phyloP scores from a whole-genome alignment of 2,113 vertebrate genomes.

The Astur gentilis region DNA sequence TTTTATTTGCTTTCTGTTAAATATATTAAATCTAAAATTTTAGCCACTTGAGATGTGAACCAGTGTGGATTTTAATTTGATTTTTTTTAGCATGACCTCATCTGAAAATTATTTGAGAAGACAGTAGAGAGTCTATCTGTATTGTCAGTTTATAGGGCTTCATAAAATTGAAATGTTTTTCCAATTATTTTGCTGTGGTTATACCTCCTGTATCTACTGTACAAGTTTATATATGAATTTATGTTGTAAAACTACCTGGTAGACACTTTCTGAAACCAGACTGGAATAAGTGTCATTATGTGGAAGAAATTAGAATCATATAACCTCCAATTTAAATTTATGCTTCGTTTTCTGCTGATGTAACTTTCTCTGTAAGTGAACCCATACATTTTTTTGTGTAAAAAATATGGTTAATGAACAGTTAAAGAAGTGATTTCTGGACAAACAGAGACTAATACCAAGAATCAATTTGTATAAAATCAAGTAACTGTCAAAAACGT shows the following conservation, averaged over 20 bases:
- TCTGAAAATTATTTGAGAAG: neutral
- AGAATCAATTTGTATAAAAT: neutral
- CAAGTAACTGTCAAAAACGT: neutral
- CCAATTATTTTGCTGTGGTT: neutral
- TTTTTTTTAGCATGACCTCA: neutral
- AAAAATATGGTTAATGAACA: neutral
- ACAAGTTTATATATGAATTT: neutral
- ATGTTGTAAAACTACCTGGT: neutral
- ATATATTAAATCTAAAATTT: neutral
- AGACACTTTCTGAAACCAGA: neutral
- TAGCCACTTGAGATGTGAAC: neutral
- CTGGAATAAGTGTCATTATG: neutral
- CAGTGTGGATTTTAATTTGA: neutral
- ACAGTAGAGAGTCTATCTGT: neutral
- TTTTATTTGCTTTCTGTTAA: neutral
- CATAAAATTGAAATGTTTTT: neutral
- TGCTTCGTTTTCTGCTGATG: neutral
- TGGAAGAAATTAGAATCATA: neutral
- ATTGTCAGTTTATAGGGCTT: neutral
- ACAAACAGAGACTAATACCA: neutral
- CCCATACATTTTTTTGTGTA: neutral
- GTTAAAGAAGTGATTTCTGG: neutral
- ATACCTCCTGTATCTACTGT: neutral
- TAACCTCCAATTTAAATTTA: neutral
- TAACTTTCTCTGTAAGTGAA: neutral